Evolutionary conservation across 1,140 invertebrate species (phyloP).

Genomic region (Calliphora vicina): DNA sequence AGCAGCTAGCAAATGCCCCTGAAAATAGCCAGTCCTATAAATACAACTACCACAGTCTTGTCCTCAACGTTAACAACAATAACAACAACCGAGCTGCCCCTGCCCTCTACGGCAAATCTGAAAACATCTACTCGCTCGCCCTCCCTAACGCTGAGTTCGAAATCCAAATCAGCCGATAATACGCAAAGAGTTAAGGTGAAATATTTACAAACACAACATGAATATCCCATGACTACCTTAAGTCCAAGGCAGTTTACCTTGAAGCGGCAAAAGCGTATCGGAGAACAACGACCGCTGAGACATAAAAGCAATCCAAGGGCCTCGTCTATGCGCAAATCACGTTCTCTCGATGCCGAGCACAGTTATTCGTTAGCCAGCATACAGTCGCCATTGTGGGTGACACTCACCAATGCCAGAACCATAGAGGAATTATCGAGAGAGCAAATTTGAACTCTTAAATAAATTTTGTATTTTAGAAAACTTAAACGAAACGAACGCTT

Average conservation of each 20-base stretch:
- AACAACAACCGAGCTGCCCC: neutral
- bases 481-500: no score
- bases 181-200: neutral
- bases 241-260: neutral
- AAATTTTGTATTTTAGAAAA: no score
- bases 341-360: slow-evolving; percentile 52
- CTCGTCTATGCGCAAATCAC: slow-evolving; percentile 51
- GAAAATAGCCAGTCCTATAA: slow-evolving; percentile 36
- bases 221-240: neutral
- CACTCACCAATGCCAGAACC: slow-evolving; percentile 70
- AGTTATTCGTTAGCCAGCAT: slow-evolving; percentile 54
- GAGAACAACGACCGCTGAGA: neutral
- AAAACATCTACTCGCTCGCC: slow-evolving; percentile 30
- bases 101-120: neutral
- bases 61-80: slow-evolving; percentile 30
- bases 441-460: neutral
- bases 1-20: slow-evolving; percentile 60
- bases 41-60: slow-evolving; percentile 28
- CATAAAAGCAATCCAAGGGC: neutral
- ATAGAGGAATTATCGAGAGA: slow-evolving; percentile 55
- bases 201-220: neutral
- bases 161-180: slow-evolving; percentile 32
- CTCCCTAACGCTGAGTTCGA: neutral
- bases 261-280: neutral
- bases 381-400: slow-evolving; percentile 71